Evolutionary conservation across 2,888 invertebrate genomes (phyloP), one percentile per base, ranked within the genome.

Genomic region (Calameuta idolon): DNA sequence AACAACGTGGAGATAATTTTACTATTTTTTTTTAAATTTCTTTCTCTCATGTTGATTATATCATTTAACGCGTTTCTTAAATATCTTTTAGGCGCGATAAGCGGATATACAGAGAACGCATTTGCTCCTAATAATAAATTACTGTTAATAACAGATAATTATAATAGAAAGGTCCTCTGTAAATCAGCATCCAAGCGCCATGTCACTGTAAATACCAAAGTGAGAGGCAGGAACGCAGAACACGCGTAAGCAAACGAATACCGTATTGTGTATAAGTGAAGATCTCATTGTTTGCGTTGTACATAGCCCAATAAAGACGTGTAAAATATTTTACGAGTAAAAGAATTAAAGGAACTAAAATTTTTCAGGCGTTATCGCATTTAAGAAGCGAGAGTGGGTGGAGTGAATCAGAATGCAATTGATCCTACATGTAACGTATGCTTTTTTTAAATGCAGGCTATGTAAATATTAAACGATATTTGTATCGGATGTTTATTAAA

Each of bases 151-250:
- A 55, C 55, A 23, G 55, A 55, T 55, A 55, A 55, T 23, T 55
- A 55, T 55, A 55, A 55, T 15, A 23, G 23, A 55, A 23, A 55
- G 55, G 30, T 40, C 69, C 33, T 34, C 31, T 40, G 73, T 75
- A 77, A 30, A 5, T 12, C 15, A 73, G 71, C 75, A 75, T 74
- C 75, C 73, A n/a, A 73, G 78, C 75, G 33, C 23, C 35, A 34
- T 69, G 31, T 75, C 71, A 55, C 76, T 78, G 78, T 78, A 78
- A 78, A 78, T 78, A 78, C 76, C 76, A 78, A 78, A 76, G 78
- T 75, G 73, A 69, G 34, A 31, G 69, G 34, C 23, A 30, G 55
- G 31, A 55, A 23, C 55, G 55, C 23, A 30, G 68, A 74, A 74
- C 35, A 33, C 71, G 78, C 78, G 35, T 35, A 34, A 76, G 69